phyloP scores from a whole-genome alignment of 2,888 invertebrate species.

The Aplocera efformata region DNA sequence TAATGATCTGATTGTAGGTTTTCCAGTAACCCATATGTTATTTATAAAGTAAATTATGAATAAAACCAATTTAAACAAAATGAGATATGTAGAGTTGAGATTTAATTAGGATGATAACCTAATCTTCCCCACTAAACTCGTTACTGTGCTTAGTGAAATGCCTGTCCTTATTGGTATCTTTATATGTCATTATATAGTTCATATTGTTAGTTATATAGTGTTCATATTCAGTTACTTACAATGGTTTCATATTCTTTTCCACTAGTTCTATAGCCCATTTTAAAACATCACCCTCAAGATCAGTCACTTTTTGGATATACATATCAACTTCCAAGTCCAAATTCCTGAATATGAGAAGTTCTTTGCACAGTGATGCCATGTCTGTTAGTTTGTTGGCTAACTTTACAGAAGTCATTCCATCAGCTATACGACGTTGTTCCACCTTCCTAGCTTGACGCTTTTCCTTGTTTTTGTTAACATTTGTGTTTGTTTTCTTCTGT shows the following conservation, averaged over 20 bases:
- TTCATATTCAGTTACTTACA: conserved; percentile 81
- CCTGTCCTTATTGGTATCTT: too few species aligned
- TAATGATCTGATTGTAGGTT: too few species aligned
- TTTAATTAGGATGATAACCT: too few species aligned
- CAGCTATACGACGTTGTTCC: conserved; percentile 80
- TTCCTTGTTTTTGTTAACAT: conserved; percentile 79
- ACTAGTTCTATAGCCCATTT: conserved; percentile 88
- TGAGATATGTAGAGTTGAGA: too few species aligned
- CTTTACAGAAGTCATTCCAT: conserved; percentile 81
- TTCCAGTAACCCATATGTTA: too few species aligned
- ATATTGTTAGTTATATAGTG: too few species aligned
- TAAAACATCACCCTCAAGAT: conserved; percentile 78
- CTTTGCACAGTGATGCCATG: conserved; percentile 81
- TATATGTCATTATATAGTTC: too few species aligned
- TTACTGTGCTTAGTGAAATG: too few species aligned
- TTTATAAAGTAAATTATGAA: too few species aligned
- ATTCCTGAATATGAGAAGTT: conserved; percentile 82
- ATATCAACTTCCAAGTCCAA: conserved; percentile 82
- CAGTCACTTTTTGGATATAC: conserved; percentile 78
- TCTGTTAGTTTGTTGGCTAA: conserved; percentile 81
- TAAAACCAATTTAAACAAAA: too few species aligned
- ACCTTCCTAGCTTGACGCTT: conserved; percentile 82
- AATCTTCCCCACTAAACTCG: too few species aligned
- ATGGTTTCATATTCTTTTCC: conserved; percentile 87
- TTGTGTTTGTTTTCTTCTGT: conserved; percentile 72